phyloP scores from a whole-genome alignment of 2,113 vertebrate species.

The Poeciliopsis occidentalis region DNA sequence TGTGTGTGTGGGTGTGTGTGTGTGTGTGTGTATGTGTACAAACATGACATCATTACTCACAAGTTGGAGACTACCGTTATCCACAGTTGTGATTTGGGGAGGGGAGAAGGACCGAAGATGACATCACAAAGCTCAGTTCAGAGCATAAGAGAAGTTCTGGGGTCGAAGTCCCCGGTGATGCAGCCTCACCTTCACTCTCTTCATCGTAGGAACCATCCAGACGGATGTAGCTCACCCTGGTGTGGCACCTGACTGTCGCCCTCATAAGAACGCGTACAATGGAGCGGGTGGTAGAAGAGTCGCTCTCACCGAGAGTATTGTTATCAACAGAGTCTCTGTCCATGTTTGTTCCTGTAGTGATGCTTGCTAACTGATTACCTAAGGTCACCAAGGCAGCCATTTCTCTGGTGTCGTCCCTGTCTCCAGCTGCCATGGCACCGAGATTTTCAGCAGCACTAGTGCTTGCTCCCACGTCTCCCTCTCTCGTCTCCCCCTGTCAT shows the following conservation, averaged over 20 bases:
- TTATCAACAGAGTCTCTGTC: constrained; percentile 45
- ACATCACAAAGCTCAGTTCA: constrained; percentile 84
- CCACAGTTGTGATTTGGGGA: constrained; percentile 78
- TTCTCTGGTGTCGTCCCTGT: constrained; percentile 53
- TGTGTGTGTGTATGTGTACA: constrained; percentile 64
- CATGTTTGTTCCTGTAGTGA: constrained; percentile 52
- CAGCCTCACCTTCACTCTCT: constrained; percentile 68
- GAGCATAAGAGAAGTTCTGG: constrained; percentile 79
- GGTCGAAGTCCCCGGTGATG: constrained; percentile 51
- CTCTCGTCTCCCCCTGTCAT: constrained; percentile 87
- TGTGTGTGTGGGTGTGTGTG: too few species aligned
- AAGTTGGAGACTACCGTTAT: constrained; percentile 77
- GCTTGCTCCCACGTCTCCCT: constrained; percentile 75
- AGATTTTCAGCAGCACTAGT: constrained; percentile 50
- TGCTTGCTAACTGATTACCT: constrained; percentile 58
- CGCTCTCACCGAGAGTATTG: constrained; percentile 55
- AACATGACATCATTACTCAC: constrained; percentile 88
- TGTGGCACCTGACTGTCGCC: constrained; percentile 79
- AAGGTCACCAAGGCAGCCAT: constrained; percentile 61
- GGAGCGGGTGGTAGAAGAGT: constrained; percentile 54
- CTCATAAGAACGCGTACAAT: constrained; percentile 78
- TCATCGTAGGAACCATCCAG: constrained; percentile 70
- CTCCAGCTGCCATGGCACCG: constrained; percentile 60
- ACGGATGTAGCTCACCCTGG: constrained; percentile 77
- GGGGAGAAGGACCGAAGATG: constrained; percentile 81